Evolutionary conservation across 37 sponge, comb jelly and placozoan genomes (phyloP), one percentile per base, ranked within the genome.

Genomic region (Chondrilla cf. caribensis): DNA sequence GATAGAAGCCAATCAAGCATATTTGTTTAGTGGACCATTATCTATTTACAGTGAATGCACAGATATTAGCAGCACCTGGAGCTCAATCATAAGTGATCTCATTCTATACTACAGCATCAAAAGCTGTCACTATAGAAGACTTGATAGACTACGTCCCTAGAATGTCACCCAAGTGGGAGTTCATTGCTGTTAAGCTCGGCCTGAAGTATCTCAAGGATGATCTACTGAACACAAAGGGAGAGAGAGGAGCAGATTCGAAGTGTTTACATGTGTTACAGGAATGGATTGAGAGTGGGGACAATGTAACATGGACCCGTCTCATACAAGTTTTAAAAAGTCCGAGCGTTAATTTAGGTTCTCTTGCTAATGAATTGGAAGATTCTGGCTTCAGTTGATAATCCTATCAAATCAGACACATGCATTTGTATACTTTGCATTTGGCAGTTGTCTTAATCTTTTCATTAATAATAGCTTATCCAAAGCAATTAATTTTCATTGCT

Each of bases 111-210:
- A 54, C 17, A 62, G 5, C 64, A 26, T 62, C 39, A 6, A 17
- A 70, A 38, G 8, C 72, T 29, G 39, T 70, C 8, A 19, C 7
- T 37, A 2, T 73, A 4, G 76, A 73, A 43, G 15, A 32, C 6
- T 43, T 73, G 1, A 21, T 73, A 1, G 76, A 73, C 44, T 73
- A 73, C 25, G 36, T 73, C 6, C 76, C 76, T 43, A 37, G 43
- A 73, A 73, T 73, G 76, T 39, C 76, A 36, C n/a, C 25, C 0
- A 73, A 73, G 43, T 73, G 76, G 76, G 76, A 73, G 36, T 73
- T 73, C 43, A 39, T 73, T 43, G 76, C 76, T 2, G 44, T 73
- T 11, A 73, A 73, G 6, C 76, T 73, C 2, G 76, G 76, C 18
- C 3, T 73, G 43, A 73, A 39, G 14, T 11, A 39, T 9, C 76